These are phyloP conservation scores for Pipistrellus nathusii DNA, from an alignment of 2,797 vertebrate species.

Conservation along the genomic window DNA sequence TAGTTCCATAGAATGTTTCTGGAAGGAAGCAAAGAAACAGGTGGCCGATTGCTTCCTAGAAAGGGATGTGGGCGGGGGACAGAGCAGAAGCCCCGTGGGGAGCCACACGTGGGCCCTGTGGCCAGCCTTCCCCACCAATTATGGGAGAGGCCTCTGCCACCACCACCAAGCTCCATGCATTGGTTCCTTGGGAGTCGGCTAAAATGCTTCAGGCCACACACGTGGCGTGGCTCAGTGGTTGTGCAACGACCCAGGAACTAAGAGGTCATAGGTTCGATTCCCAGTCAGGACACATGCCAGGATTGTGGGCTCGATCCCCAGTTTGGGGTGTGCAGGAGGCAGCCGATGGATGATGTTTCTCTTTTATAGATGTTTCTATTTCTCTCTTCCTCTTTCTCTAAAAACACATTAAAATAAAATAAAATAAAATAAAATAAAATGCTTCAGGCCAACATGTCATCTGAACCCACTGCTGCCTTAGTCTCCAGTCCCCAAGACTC, in stretches of 20 bases:
- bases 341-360: too few species aligned
- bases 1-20: not conserved
- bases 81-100: accelerated
- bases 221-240: too few species aligned
- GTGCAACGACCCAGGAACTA: too few species aligned
- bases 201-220: not conserved
- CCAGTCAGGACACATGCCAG: too few species aligned
- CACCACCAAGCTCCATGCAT: accelerated
- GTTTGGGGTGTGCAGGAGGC: too few species aligned
- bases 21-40: not conserved
- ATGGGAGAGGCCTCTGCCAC: not conserved
- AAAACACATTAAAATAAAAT: not conserved
- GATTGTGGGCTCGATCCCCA: too few species aligned
- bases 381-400: too few species aligned
- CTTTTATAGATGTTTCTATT: too few species aligned
- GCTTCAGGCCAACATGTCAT: accelerated
- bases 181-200: not conserved
- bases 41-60: not conserved
- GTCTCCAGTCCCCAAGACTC: not conserved
- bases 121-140: too few species aligned
- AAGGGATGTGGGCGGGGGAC: not conserved
- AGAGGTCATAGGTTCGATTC: too few species aligned
- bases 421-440: not conserved
- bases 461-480: not conserved
- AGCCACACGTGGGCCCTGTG: accelerated